Conservation (phyloP, 92 coral and sea anemone genomes). For the Porites divaricata region DNA sequence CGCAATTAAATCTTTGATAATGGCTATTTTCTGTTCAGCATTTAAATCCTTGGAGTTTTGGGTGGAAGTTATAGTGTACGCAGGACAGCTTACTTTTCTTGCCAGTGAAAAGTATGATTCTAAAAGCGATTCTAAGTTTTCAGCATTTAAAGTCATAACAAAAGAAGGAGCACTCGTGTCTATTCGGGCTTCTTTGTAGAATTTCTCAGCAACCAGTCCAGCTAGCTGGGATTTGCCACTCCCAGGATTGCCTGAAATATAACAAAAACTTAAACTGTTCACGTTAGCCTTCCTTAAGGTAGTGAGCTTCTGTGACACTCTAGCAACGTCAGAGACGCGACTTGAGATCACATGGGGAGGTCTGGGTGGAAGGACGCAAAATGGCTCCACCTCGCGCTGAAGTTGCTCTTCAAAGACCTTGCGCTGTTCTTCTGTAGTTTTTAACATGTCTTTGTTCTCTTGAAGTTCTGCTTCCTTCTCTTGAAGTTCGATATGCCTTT, state of each 20-base stretch:
- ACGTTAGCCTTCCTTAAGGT: too few species aligned
- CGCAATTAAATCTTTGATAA: too few species aligned
- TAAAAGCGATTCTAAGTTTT: neutral
- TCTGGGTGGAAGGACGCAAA: neutral
- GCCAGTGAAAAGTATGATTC: neutral
- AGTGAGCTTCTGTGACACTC: neutral
- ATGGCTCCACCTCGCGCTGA: neutral
- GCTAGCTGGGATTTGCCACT: too few species aligned
- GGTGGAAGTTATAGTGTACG: neutral
- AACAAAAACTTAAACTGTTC: neutral
- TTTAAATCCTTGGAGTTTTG: neutral
- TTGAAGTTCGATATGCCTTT: too few species aligned
- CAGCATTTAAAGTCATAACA: neutral
- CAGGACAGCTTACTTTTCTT: neutral
- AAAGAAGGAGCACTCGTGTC: neutral
- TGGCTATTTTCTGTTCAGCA: too few species aligned
- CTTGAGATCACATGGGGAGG: neutral
- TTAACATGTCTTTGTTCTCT: neutral
- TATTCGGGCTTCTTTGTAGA: neutral
- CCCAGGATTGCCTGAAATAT: conserved; percentile 7
- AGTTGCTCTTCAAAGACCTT: neutral
- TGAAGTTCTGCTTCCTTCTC: neutral
- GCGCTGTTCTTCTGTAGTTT: neutral
- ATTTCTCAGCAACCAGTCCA: too few species aligned
- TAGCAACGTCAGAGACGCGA: neutral